phyloP scores from a whole-genome alignment of 2,888 invertebrate species.

The Cremastinae sp. region DNA sequence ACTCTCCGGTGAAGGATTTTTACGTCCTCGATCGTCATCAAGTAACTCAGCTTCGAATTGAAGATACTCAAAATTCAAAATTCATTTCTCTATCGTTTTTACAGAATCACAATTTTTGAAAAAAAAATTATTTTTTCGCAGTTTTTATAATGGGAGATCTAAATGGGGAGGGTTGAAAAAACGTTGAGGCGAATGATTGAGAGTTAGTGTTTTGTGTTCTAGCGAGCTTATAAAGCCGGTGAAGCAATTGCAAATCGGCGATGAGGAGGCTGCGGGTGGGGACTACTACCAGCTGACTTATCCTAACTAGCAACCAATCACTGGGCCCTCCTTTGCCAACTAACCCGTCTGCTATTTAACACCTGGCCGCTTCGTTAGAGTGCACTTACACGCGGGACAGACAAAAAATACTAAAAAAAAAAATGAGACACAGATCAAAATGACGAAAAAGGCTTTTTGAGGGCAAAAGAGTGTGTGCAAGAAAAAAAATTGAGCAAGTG shows the following conservation, averaged over 20 bases:
- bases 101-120: neutral
- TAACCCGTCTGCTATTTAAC: constrained; percentile 67
- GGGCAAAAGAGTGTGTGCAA: constrained; percentile 8
- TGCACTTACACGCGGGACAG: constrained; percentile 54
- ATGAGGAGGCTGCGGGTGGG: constrained; percentile 76
- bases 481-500: neutral
- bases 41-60: no score
- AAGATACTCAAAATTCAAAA: no score
- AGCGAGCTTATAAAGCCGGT: constrained; percentile 78
- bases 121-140: neutral
- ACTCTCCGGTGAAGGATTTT: no score
- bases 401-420: constrained; percentile 20
- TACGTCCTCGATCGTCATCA: no score
- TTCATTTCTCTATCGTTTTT: no score
- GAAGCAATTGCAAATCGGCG: constrained; percentile 78
- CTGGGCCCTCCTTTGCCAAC: constrained; percentile 71
- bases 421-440: constrained; percentile 34
- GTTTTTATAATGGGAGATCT: no score
- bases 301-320: constrained; percentile 77
- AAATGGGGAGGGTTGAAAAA: neutral
- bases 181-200: constrained; percentile 59
- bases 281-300: constrained; percentile 79
- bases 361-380: constrained; percentile 59
- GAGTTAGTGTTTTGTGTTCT: constrained; percentile 78
- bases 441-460: constrained; percentile 1